phyloP scores from a whole-genome alignment of 2,113 vertebrate genomes.

The Psephotus haematonotus region DNA sequence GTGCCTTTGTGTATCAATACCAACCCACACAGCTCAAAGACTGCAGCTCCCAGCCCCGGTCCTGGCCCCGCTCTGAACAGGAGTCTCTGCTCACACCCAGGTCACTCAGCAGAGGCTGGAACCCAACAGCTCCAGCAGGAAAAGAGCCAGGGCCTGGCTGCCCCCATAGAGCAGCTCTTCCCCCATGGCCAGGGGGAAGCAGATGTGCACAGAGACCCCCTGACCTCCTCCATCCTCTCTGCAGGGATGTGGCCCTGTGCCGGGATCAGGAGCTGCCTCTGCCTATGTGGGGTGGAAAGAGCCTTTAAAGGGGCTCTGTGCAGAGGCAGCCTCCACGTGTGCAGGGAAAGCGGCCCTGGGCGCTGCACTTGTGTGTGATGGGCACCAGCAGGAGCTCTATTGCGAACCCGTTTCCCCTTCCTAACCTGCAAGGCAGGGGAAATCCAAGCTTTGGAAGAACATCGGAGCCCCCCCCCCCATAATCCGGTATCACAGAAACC shows the following conservation, averaged over 20 bases:
- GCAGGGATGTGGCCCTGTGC: background rate
- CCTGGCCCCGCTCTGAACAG: background rate
- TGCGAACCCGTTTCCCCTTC: background rate
- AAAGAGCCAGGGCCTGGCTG: background rate
- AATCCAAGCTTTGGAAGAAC: rapidly evolving
- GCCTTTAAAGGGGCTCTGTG: background rate
- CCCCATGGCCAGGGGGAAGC: background rate
- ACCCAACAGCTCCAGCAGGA: background rate
- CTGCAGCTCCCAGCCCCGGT: background rate
- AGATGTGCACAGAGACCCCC: background rate
- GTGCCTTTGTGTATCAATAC: rapidly evolving
- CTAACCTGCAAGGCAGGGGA: background rate
- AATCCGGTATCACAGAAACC: background rate
- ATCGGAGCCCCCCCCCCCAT: rapidly evolving
- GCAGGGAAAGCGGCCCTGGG: background rate
- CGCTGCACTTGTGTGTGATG: rapidly evolving
- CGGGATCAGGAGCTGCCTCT: background rate
- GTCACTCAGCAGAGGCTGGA: background rate
- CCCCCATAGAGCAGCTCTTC: background rate
- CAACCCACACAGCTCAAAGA: too few species aligned
- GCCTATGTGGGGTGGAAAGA: background rate
- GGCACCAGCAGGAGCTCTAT: background rate
- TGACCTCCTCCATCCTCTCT: background rate
- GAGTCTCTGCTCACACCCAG: background rate
- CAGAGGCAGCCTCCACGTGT: background rate